Conservation (phyloP, 2,888 invertebrate genomes). For the Conops quadrifasciatus region DNA sequence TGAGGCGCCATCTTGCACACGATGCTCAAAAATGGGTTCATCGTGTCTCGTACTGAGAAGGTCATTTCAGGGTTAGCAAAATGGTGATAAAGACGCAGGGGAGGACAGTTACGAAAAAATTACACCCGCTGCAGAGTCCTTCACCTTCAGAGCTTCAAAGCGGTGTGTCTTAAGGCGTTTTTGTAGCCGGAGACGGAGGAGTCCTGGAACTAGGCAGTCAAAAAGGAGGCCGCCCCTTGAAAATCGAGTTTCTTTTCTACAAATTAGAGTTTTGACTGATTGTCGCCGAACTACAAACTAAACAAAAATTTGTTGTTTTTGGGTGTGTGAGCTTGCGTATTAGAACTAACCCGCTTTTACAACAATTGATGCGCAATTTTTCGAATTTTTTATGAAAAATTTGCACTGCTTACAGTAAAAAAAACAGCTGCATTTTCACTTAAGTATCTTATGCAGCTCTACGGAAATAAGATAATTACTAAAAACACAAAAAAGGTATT, state of each 20-base stretch:
- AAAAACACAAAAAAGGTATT: conserved; percentile 24
- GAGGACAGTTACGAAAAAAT: neutral
- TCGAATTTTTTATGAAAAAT: conserved; percentile 54
- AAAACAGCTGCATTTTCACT: conserved; percentile 28
- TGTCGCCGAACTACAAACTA: conserved; percentile 52
- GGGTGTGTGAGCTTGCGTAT: conserved; percentile 1
- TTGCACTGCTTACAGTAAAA: conserved; percentile 60
- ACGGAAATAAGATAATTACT: conserved; percentile 11
- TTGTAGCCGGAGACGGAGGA: no score
- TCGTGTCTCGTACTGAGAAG: neutral
- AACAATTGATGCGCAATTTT: neutral
- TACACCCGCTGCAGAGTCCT: neutral
- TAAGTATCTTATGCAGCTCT: neutral
- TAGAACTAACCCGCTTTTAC: neutral
- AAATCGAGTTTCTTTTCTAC: neutral
- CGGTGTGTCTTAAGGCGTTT: no score
- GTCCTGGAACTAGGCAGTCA: no score
- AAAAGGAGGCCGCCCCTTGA: no score
- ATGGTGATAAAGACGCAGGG: neutral
- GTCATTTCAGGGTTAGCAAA: neutral
- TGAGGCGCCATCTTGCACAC: neutral
- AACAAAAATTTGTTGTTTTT: conserved; percentile 43
- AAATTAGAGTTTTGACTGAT: conserved; percentile 10
- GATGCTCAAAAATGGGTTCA: conserved; percentile 2
- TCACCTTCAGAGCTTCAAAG: no score